Conservation (phyloP, 2,888 invertebrate genomes). For the Antitype chi region DNA sequence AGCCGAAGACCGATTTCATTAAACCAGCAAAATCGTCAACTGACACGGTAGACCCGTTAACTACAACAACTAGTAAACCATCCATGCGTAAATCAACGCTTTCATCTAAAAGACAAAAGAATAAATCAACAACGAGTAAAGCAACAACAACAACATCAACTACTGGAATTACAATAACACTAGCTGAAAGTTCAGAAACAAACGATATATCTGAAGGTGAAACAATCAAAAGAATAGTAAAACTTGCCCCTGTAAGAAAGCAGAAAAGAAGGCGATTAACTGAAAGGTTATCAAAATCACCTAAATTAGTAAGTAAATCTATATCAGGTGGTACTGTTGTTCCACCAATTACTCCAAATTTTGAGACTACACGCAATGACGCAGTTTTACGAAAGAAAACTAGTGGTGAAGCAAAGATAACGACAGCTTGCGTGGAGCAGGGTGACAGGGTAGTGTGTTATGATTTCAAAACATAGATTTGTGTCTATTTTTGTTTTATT, state of each 20-base stretch:
- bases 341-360: neutral
- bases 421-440: constrained; percentile 75
- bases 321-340: neutral
- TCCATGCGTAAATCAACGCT: neutral
- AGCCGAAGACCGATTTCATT: neutral
- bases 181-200: constrained; percentile 9
- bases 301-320: constrained; percentile 4
- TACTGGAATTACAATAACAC: neutral
- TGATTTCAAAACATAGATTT: constrained; percentile 47
- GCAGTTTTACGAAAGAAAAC: constrained; percentile 1
- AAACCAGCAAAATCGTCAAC: neutral
- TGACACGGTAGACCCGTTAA: neutral
- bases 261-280: neutral
- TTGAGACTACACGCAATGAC: neutral
- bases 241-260: neutral
- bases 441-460: constrained; percentile 78
- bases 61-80: neutral
- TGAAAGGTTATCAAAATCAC: constrained; percentile 4
- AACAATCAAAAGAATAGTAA: constrained; percentile 3
- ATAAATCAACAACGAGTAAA: constrained; percentile 12
- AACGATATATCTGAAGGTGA: constrained; percentile 28
- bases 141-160: neutral
- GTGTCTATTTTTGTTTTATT: neutral
- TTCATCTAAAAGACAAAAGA: neutral
- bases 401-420: neutral